phyloP scores from a whole-genome alignment of 2,113 vertebrate genomes.

The Caracal caracal region DNA sequence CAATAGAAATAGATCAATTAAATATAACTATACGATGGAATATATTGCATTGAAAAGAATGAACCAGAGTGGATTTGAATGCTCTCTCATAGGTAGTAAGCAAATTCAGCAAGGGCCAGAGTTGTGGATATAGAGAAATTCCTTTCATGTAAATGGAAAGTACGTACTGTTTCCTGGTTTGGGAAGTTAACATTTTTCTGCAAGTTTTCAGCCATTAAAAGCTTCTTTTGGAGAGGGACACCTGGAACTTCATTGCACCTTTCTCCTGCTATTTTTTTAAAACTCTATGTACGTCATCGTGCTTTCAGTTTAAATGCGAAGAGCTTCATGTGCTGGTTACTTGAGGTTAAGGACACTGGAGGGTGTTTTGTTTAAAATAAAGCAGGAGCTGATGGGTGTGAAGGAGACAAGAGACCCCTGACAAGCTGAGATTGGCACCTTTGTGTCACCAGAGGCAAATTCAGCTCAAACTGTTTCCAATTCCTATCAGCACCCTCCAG shows the following conservation, averaged over 20 bases:
- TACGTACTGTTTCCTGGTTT: not conserved
- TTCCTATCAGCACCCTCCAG: constrained; percentile 80
- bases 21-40: not conserved
- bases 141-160: not conserved
- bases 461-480: constrained; percentile 80
- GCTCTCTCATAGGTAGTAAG: not conserved
- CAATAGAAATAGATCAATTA: not conserved
- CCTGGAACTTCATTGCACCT: not conserved
- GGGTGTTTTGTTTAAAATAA: constrained; percentile 66
- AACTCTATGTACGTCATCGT: not conserved
- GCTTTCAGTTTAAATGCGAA: not conserved
- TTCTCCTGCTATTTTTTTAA: not conserved
- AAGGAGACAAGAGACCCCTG: constrained; percentile 56
- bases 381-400: constrained; percentile 27
- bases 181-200: not conserved
- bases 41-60: not conserved
- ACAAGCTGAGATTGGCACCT: not conserved
- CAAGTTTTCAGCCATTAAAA: not conserved
- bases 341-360: constrained; percentile 38
- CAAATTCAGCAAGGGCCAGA: not conserved
- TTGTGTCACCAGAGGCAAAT: constrained; percentile 74
- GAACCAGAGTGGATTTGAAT: not conserved
- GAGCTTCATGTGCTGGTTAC: constrained; percentile 30
- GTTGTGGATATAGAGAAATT: not conserved
- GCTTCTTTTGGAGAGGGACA: not conserved